Conservation (phyloP, 2,888 invertebrate species). For the Apamea crenata region DNA sequence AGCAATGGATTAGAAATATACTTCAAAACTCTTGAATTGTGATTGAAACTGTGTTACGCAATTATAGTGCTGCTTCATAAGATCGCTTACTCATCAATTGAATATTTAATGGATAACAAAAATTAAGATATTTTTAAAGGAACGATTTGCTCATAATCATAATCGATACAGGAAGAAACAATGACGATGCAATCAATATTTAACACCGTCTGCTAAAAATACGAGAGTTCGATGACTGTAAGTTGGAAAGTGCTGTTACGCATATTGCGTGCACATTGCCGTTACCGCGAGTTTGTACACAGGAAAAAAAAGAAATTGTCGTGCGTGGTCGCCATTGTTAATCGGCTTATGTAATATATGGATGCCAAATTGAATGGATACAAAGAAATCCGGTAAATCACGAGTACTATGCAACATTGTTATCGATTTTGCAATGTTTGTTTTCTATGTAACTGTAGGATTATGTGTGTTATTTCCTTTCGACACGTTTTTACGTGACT, state of each 20-base stretch:
- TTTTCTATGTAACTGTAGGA: neutral
- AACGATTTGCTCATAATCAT: neutral
- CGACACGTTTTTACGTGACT: neutral
- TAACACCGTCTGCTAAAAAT: constrained; percentile 26
- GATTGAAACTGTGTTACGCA: neutral
- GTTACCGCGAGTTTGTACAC: constrained; percentile 9
- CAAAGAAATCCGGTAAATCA: constrained; percentile 30
- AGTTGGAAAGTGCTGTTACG: constrained; percentile 60
- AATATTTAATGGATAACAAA: neutral
- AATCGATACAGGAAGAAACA: constrained; percentile 1
- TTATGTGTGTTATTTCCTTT: neutral
- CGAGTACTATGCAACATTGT: neutral
- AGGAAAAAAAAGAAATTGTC: constrained; percentile 57
- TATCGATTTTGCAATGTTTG: constrained; percentile 1
- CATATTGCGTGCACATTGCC: constrained; percentile 48
- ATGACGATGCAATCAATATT: constrained; percentile 31
- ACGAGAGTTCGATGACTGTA: constrained; percentile 47
- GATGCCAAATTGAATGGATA: constrained; percentile 51
- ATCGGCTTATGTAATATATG: constrained; percentile 44
- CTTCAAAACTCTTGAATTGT: neutral
- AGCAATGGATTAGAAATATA: neutral
- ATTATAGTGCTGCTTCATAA: neutral
- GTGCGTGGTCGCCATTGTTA: constrained; percentile 54
- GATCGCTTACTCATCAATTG: neutral
- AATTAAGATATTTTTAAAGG: neutral